Conservation (phyloP, 1,140 invertebrate species). For the Listronotus oregonensis region DNA sequence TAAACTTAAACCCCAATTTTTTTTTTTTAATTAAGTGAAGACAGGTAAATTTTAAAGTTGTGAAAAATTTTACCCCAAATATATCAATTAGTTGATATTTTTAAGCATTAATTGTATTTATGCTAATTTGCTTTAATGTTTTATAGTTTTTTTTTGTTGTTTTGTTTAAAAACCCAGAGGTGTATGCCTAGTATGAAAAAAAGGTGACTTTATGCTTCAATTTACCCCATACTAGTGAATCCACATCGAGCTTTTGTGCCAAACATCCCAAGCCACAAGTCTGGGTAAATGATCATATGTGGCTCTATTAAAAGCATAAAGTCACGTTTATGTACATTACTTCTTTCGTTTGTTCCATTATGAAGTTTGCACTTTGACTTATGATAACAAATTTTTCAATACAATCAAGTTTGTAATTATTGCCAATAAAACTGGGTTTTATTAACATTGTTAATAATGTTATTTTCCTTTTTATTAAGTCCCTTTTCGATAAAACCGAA, state of each 20-base stretch:
- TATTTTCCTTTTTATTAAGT: background rate
- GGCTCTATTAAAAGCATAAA: conserved; percentile 2
- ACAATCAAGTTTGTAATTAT: conserved; percentile 13
- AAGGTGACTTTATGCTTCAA: conserved; percentile 7
- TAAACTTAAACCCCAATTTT: background rate
- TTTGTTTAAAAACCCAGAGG: conserved; percentile 4
- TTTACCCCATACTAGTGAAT: background rate
- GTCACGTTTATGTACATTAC: background rate
- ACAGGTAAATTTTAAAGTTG: background rate
- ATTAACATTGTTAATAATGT: conserved; percentile 11
- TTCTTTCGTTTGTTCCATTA: background rate
- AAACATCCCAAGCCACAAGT: background rate
- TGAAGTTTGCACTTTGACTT: background rate
- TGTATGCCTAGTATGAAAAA: background rate
- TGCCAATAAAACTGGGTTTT: conserved; percentile 14
- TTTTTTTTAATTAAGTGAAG: conserved; percentile 10
- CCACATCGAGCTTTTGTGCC: background rate
- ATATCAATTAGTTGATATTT: conserved; percentile 1
- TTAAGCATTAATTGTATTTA: conserved; percentile 13
- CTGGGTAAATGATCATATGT: too few species aligned
- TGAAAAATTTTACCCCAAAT: conserved; percentile 13
- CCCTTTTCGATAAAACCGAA: too few species aligned
- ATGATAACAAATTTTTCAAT: conserved; percentile 4
- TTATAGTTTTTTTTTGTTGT: conserved; percentile 2
- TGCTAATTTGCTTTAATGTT: conserved; percentile 13